Conservation (phyloP, 2,113 vertebrate genomes). For the Thryonomys swinderianus region DNA sequence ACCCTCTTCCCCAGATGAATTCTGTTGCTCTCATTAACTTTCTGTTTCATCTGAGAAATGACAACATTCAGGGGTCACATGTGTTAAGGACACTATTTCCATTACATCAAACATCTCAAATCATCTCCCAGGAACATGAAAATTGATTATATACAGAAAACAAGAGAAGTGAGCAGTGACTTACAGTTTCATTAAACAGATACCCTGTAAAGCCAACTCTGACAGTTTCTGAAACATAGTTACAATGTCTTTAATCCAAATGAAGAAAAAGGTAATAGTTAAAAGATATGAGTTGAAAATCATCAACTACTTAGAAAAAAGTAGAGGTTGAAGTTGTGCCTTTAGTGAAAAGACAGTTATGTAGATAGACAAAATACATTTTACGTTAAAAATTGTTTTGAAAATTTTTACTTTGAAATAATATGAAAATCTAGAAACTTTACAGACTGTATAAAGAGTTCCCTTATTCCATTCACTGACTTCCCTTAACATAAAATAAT, state of each 20-base stretch:
- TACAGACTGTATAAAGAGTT: not conserved
- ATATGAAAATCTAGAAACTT: slow-evolving; percentile 34
- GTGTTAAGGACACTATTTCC: slow-evolving; percentile 65
- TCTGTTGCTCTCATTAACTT: slow-evolving; percentile 83
- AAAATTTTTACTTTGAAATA: slow-evolving; percentile 1
- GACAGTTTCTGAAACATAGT: not conserved
- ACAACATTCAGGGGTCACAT: slow-evolving; percentile 75
- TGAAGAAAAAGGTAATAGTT: not conserved
- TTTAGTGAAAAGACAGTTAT: not conserved
- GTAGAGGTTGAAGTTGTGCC: not conserved
- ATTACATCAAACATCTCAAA: slow-evolving; percentile 78
- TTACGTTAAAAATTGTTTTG: not conserved
- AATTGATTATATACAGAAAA: slow-evolving; percentile 32
- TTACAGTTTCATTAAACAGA: slow-evolving; percentile 43
- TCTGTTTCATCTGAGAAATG: slow-evolving; percentile 82
- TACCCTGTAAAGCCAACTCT: slow-evolving; percentile 26
- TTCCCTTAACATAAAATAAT: not conserved
- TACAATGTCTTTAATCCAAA: slow-evolving; percentile 21
- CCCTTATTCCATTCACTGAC: slow-evolving; percentile 6
- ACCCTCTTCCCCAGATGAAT: slow-evolving; percentile 74
- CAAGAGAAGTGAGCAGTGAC: not conserved
- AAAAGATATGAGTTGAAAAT: not conserved
- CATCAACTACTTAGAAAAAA: not conserved
- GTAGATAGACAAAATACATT: not conserved
- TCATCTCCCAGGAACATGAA: slow-evolving; percentile 66